phyloP scores from a whole-genome alignment of 2,888 invertebrate genomes.

The Orthosia incerta region DNA sequence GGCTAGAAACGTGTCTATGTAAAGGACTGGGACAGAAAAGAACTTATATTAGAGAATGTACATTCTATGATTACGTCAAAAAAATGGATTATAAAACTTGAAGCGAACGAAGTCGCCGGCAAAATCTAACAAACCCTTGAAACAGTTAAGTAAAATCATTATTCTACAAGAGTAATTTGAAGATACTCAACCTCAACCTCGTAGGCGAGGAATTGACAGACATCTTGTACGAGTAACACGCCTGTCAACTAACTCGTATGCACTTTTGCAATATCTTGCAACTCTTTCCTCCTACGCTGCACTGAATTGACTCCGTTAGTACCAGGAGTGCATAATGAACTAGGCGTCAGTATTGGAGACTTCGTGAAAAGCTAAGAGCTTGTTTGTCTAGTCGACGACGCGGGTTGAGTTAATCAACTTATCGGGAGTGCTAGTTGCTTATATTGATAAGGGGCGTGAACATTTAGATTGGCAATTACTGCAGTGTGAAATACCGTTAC shows the following conservation, averaged over 20 bases:
- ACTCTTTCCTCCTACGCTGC: slow-evolving; percentile 46
- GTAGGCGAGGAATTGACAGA: slow-evolving; percentile 38
- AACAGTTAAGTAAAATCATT: background rate
- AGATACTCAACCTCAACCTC: slow-evolving; percentile 26
- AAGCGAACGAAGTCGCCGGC: background rate
- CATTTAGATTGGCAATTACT: slow-evolving; percentile 48
- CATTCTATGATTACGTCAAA: no score
- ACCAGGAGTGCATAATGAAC: slow-evolving; percentile 57
- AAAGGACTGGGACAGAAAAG: no score
- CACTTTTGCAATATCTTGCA: slow-evolving; percentile 44
- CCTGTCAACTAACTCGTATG: slow-evolving; percentile 29
- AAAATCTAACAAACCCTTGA: background rate
- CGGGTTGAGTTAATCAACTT: slow-evolving; percentile 44
- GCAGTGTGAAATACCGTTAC: slow-evolving; percentile 39
- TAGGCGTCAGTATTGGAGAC: slow-evolving; percentile 32
- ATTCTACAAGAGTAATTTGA: slow-evolving; percentile 15
- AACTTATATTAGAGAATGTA: no score
- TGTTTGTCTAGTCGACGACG: slow-evolving; percentile 40
- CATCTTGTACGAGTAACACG: slow-evolving; percentile 21
- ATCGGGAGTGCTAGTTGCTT: slow-evolving; percentile 27
- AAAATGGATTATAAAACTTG: background rate
- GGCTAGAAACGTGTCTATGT: background rate
- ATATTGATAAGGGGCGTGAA: slow-evolving; percentile 53
- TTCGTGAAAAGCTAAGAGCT: slow-evolving; percentile 52
- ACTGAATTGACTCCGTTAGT: slow-evolving; percentile 14